phyloP scores from a whole-genome alignment of 2,113 vertebrate species.

The Circaetus cinerascens region DNA sequence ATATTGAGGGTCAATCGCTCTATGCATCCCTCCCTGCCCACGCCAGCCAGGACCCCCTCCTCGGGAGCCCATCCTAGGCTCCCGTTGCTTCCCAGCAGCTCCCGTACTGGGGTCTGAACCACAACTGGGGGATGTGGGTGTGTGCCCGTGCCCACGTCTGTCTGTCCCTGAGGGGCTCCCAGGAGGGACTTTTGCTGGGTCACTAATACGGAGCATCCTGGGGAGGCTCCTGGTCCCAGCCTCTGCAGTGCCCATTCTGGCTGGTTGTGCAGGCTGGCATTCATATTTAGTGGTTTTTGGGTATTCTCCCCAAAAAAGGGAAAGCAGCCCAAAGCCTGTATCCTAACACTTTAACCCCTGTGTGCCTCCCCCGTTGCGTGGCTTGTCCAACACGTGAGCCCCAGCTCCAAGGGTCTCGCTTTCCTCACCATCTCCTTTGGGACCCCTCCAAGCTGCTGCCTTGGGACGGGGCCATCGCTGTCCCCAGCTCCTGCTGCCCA shows the following conservation, averaged over 20 bases:
- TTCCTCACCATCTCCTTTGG: neutral
- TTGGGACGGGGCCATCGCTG: accelerated
- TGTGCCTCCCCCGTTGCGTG: accelerated
- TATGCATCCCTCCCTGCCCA: neutral
- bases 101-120: neutral
- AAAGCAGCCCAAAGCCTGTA: neutral
- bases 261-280: neutral
- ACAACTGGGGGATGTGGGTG: accelerated
- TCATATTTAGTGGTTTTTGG: neutral
- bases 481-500: neutral
- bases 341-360: neutral
- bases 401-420: accelerated
- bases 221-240: neutral
- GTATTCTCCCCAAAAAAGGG: neutral
- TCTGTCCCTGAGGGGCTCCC: neutral
- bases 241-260: neutral
- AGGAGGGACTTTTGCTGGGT: neutral
- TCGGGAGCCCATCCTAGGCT: neutral
- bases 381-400: accelerated
- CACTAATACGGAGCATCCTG: accelerated
- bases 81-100: neutral
- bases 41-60: accelerated
- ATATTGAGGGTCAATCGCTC: accelerated
- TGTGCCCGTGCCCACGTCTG: accelerated
- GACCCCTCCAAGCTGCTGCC: neutral